Percentiles rank a stretch among this genome's conserved stretches.
phyloP scores from a whole-genome alignment of 2,113 vertebrate genomes.

The Phocoena sinus region DNA sequence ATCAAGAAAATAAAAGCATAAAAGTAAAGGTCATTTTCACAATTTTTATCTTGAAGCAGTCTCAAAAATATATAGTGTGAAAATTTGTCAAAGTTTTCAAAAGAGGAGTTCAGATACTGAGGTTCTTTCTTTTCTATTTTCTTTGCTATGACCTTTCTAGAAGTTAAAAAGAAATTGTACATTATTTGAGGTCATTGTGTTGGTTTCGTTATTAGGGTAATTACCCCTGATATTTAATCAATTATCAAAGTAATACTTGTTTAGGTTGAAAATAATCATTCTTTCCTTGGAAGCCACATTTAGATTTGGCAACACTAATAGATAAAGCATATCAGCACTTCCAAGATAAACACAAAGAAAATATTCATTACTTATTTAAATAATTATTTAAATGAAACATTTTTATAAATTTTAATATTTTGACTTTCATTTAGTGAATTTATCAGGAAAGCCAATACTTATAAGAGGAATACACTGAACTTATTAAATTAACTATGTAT shows the following conservation, averaged over 20 bases:
- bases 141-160: not conserved
- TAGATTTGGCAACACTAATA: not conserved
- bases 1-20: conserved; percentile 69
- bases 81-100: conserved; percentile 48
- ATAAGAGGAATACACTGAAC: not conserved
- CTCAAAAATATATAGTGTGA: conserved; percentile 49
- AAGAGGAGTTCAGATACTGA: not conserved
- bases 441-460: not conserved
- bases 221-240: not conserved
- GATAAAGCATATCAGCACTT: not conserved
- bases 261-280: not conserved
- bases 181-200: not conserved
- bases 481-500: not conserved
- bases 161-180: not conserved
- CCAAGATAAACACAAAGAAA: not conserved
- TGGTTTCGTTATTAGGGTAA: not conserved
- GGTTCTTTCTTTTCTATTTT: not conserved
- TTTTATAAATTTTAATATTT: not conserved
- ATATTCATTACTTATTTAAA: not conserved
- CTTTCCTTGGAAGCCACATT: not conserved
- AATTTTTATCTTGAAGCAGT: conserved; percentile 59
- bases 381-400: not conserved
- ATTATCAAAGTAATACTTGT: not conserved
- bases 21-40: conserved; percentile 74
- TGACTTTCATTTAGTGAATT: not conserved